Base-by-base conservation (phyloP, 2,113 vertebrate species). In the Thunnus thynnus region DNA sequence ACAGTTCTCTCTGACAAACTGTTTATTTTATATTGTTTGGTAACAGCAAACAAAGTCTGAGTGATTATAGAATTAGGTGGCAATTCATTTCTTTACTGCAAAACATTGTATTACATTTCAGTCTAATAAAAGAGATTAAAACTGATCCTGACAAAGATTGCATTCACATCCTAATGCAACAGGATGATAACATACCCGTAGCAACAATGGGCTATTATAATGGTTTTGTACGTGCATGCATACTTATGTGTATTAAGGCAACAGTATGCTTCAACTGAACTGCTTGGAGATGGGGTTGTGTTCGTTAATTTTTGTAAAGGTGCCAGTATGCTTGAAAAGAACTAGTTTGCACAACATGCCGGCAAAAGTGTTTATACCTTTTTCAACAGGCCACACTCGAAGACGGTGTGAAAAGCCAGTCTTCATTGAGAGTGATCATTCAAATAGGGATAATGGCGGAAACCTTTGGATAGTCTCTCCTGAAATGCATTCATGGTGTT, bases 11-110 rank as follows among this genome's bases (percentile, higher is more conserved):
- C 83, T 72, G 83, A 87, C 83, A 86, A 90, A 86, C 84, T 86
- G 84, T 91, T 93, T 91, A 80, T 81, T 86, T 87, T 89, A 76
- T 85, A 78, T 72, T 85, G 87, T 90, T 91, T 85, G 69, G 79
- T 78, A 86, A 86, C 81, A 64, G 65, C 83, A 91, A 93, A 90
- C 87, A 91, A 74, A 84, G 85, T 79, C 63, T 14, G 48, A 87
- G 50, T 64, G 80, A 88, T 89, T 80, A 66, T 17, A 58, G 63
- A 87, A 87, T 86, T 73, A 85, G 68, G 46, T 72, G 58, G 71
- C n/a, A 54, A 86, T 88, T 86, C 1, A 55, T 88, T 88, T 72
- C 72, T 63, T 71, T 62, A 84, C 32, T 69, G 51, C 72, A 89
- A 80, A 89, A 77, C 55, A 71, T 47, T 77, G 54, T 52, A 30